Evolutionary conservation across 2,888 invertebrate species (phyloP).

Genomic region (Macropis europaea): DNA sequence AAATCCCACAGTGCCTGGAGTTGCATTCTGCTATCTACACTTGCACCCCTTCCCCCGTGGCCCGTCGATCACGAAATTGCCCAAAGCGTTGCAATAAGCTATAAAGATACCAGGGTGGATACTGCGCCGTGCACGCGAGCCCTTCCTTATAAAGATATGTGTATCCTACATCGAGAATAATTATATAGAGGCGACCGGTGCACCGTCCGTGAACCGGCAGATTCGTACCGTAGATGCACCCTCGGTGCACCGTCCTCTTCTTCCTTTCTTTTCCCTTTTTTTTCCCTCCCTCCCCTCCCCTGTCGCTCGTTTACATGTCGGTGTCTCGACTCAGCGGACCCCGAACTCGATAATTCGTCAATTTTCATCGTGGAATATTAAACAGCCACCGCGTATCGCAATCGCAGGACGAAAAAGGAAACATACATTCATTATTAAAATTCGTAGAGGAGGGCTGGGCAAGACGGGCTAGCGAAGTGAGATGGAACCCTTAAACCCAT

Average conservation of each 20-base stretch:
- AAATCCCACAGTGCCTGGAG: background rate
- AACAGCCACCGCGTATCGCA: too few relatives aligned
- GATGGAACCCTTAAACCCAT: too few relatives aligned
- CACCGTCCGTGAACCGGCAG: conserved; percentile 65
- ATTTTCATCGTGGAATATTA: too few relatives aligned
- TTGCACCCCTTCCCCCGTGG: conserved; percentile 25
- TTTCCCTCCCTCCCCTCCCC: background rate
- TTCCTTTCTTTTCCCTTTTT: conserved; percentile 18
- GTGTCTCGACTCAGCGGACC: too few relatives aligned
- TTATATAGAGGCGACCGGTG: conserved; percentile 68
- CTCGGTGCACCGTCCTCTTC: conserved; percentile 31
- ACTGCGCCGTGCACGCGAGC: conserved; percentile 63
- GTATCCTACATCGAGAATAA: conserved; percentile 70
- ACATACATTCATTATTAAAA: too few relatives aligned
- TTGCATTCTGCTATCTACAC: conserved; percentile 22
- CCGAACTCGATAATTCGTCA: background rate
- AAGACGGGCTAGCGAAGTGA: too few relatives aligned
- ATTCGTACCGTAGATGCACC: conserved; percentile 67
- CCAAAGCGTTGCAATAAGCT: conserved; percentile 77
- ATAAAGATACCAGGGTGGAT: conserved; percentile 75
- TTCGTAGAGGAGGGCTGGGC: too few relatives aligned
- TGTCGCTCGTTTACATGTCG: background rate
- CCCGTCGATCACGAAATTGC: conserved; percentile 75
- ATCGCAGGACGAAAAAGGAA: too few relatives aligned
- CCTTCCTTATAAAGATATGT: conserved; percentile 70